phyloP scores from a whole-genome alignment of 2,888 invertebrate genomes.

The Exocentrus adspersus region DNA sequence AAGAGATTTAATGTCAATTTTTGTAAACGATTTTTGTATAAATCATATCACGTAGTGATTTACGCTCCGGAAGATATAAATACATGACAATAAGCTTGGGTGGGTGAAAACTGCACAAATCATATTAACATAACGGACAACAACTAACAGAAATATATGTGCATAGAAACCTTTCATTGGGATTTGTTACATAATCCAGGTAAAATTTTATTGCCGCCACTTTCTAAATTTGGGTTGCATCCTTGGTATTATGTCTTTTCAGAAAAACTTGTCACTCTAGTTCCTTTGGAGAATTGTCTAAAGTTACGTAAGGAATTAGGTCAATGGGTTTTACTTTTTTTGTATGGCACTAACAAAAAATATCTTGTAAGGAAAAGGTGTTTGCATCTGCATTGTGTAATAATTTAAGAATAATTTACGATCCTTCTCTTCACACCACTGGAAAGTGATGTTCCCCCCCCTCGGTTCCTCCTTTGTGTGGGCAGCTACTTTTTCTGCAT shows the following conservation, averaged over 20 bases:
- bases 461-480: too few relatives aligned
- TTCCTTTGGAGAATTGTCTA: conserved; percentile 36
- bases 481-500: too few relatives aligned
- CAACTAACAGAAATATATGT: conserved; percentile 4
- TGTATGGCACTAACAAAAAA: conserved; percentile 5
- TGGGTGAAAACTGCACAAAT: conserved; percentile 27
- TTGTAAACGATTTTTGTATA: conserved; percentile 55
- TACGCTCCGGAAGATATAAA: conserved; percentile 43
- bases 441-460: too few relatives aligned
- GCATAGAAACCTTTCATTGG: neutral
- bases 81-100: conserved; percentile 37
- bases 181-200: conserved; percentile 12
- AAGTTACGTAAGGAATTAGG: conserved; percentile 39
- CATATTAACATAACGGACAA: conserved; percentile 10
- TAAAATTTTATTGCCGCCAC: conserved; percentile 16
- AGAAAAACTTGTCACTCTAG: conserved; percentile 31
- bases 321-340: conserved; percentile 30
- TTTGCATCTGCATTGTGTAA: conserved; percentile 1
- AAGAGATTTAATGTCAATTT: conserved; percentile 58
- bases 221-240: conserved; percentile 31
- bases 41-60: conserved; percentile 53
- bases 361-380: conserved; percentile 6
- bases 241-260: conserved; percentile 19
- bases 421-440: too few relatives aligned
- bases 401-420: conserved; percentile 5